Evolutionary conservation across 1,140 invertebrate species (phyloP), one percentile per base, ranked within the genome.

Genomic region (Callitettix versicolor): DNA sequence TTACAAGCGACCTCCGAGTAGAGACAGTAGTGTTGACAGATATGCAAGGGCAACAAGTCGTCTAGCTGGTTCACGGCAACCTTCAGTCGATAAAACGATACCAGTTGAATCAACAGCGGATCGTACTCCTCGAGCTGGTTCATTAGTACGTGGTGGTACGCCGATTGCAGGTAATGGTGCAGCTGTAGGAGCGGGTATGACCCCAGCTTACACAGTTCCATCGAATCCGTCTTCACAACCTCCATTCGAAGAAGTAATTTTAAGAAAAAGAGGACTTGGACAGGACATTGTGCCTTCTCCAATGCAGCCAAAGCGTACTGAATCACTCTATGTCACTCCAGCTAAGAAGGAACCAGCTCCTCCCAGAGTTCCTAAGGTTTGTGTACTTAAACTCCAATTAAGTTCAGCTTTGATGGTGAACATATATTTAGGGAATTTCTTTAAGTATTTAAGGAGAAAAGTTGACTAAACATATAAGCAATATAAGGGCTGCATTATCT

Each of bases 1-100:
- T 67, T 98, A 97, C 67, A 91, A 91, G 68, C 77, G 86, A 65
- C 85, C 88, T 51, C 86, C 88, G 2, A 91, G 88, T 72, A 74
- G 88, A 65, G 90, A 92, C 65, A 85, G 84, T 59, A 91, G 88
- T 60, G 85, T 91, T 34, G 89, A 92, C 73, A 77, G 87, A 54
- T 91, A 86, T 65, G 77, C 81, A 1, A 73, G 82, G 57, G 79
- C 79, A 18, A 73, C 76, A 3, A 77, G 74, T 47, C 64, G 75
- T 40, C 56, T 56, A 26, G 70, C 73, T 54, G 73, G 75, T 41
- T 87, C 85, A 0, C 77, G 86, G 55, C 86, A 88, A 65, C 76
- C 87, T 3, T 88, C 86, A 5, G 77, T 89, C 11, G 84, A 89
- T 61, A 77, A 78, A 52, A 63, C 70, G 53, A 66, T 62, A 60